Evolutionary conservation across 2,888 invertebrate species (phyloP).

Genomic region (Heliothis peltigera): DNA sequence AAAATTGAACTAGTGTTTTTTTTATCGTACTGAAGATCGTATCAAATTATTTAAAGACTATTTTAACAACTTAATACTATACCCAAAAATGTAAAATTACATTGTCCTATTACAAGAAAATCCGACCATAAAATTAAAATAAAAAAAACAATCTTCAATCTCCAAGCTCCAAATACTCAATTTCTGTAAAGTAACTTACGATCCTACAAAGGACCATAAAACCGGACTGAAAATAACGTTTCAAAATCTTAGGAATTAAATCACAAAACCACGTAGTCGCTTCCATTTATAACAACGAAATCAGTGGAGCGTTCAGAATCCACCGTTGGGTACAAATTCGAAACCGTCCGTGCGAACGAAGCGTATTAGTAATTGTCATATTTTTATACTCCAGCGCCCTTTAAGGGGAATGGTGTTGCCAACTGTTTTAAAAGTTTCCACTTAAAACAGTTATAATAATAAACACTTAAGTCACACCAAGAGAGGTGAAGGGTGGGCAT

Average conservation of each 20-base stretch:
- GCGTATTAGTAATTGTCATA: slow-evolving; percentile 53
- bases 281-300: slow-evolving; percentile 36
- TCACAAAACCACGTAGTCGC: slow-evolving; percentile 18
- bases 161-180: neutral
- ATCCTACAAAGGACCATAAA: neutral
- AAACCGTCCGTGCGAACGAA: slow-evolving; percentile 32
- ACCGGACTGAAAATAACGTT: neutral
- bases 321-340: slow-evolving; percentile 43
- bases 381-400: slow-evolving; percentile 40
- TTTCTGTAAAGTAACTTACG: neutral
- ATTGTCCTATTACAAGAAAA: no score
- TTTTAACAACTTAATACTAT: no score
- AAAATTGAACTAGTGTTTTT: no score
- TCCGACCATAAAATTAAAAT: no score
- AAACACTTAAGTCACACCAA: no score
- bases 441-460: no score
- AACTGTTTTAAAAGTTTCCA: no score
- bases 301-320: slow-evolving; percentile 36
- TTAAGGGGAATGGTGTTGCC: slow-evolving; percentile 21
- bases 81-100: no score
- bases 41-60: no score
- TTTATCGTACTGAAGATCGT: no score
- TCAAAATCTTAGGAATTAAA: slow-evolving; percentile 8
- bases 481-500: no score
- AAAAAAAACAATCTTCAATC: neutral